Base-by-base conservation (phyloP, 2,888 invertebrate species). In the Coremacera marginata region DNA sequence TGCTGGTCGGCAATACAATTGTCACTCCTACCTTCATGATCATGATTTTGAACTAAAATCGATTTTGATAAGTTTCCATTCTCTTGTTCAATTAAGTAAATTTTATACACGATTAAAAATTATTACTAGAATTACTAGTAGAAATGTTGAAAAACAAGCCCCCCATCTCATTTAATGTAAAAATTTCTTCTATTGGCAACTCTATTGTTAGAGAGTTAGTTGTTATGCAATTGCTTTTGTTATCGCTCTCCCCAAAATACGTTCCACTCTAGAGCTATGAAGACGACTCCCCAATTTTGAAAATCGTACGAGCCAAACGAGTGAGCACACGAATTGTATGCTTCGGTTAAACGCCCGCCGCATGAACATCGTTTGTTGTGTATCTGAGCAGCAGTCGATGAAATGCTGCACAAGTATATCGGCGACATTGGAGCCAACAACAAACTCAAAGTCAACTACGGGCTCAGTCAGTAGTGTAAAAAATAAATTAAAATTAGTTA, bases 391-490 rank as follows among this genome's bases (percentile, higher is more conserved):
- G 72, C 77, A 73, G 62, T 76, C 44, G 57, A n/a, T 51, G 75
- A 75, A 52, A 63, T 62, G 70, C 70, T 72, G 77, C 60, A 67
- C 71, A 79, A 79, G 79, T 79, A 74, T 70, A 52, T 71, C 80
- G 80, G 79, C 84, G 79, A 84, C 85, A 82, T 81, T 83, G 83
- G 84, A 85, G 85, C 85, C 16, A 62, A 57, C 74, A 74, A 65
- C 74, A 31, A 65, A 74, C 52, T 52, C 55, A 57, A 52, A 52
- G 34, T 67, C 44, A 19, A 71, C 19, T 57, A 37, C 71, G 27
- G 44, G n/a, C 51, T 49, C 16, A 51, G 27, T 22, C 27, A 37
- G 37, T 67, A 44, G n/a, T 27, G 67, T 31, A 70, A 55, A 3
- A 72, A 60, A 51, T 31, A 14, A 34, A 37, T 62, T 44, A 44